Evolutionary conservation across 2,888 invertebrate genomes (phyloP).

Genomic region (Drosophila aldrichi): DNA sequence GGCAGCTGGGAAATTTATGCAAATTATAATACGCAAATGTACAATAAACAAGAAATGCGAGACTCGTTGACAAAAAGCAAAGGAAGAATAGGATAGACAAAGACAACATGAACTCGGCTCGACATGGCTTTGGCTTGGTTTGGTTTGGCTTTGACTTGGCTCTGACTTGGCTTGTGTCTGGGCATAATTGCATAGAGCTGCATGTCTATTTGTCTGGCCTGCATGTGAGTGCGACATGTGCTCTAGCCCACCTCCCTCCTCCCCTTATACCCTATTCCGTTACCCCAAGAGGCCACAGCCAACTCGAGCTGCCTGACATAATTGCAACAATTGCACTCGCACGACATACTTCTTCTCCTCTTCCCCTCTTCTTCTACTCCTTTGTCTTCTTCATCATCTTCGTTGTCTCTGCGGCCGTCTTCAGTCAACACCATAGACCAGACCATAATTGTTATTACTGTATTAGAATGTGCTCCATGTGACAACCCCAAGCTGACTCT

Average conservation of each 20-base stretch:
- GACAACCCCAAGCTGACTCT: conserved; percentile 1
- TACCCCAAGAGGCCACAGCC: conserved; percentile 28
- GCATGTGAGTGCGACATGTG: conserved; percentile 19
- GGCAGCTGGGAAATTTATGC: conserved; percentile 68
- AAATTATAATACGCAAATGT: conserved; percentile 81
- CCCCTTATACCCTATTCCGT: conserved; percentile 33
- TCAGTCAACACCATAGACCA: conserved; percentile 40
- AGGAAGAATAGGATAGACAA: conserved; percentile 24
- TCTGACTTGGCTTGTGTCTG: conserved; percentile 12
- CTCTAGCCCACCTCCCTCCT: not conserved
- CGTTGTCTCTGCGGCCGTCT: conserved; percentile 29
- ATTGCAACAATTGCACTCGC: conserved; percentile 73
- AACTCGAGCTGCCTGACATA: conserved; percentile 58
- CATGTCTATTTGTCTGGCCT: conserved; percentile 36
- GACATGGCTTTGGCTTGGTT: not conserved
- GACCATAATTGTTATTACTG: conserved; percentile 48
- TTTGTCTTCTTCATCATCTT: no score
- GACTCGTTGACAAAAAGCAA: conserved; percentile 65
- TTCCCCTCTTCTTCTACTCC: no score
- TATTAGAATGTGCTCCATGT: conserved; percentile 26
- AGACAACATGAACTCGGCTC: conserved; percentile 58
- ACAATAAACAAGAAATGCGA: conserved; percentile 76
- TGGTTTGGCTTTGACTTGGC: not conserved
- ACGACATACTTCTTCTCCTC: conserved; percentile 9
- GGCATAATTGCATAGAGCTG: conserved; percentile 52